phyloP scores from a whole-genome alignment of 2,888 invertebrate species.

The Drosophila mercatorum region DNA sequence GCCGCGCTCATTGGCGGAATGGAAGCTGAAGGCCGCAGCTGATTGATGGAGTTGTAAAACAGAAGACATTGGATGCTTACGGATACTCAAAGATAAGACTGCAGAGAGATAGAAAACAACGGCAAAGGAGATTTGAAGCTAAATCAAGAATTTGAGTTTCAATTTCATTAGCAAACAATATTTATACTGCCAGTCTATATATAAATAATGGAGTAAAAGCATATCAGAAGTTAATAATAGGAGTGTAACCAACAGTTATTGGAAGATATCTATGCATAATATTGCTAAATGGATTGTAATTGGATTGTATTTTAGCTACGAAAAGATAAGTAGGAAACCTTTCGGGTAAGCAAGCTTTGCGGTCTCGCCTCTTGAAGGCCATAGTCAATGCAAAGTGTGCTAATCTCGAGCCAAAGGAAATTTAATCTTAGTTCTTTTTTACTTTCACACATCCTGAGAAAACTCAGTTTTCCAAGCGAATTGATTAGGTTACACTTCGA shows the following conservation, averaged over 20 bases:
- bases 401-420: neutral
- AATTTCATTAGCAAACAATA: too few species aligned
- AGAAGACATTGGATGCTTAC: neutral
- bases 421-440: neutral
- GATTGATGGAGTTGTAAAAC: neutral
- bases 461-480: too few species aligned
- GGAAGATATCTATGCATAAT: too few species aligned
- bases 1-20: neutral
- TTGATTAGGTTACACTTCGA: too few species aligned
- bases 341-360: neutral
- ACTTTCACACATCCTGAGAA: neutral
- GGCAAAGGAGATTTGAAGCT: rapidly evolving
- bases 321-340: too few species aligned
- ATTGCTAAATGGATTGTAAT: too few species aligned
- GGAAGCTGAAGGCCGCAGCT: neutral
- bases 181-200: too few species aligned
- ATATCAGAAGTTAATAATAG: too few species aligned
- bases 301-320: too few species aligned
- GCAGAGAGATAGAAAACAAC: neutral
- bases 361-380: neutral
- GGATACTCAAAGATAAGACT: neutral
- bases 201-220: too few species aligned
- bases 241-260: too few species aligned
- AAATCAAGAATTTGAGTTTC: neutral
- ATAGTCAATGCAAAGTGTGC: neutral